Conservation (phyloP, 1,140 invertebrate genomes). For the Spodoptera litura region DNA sequence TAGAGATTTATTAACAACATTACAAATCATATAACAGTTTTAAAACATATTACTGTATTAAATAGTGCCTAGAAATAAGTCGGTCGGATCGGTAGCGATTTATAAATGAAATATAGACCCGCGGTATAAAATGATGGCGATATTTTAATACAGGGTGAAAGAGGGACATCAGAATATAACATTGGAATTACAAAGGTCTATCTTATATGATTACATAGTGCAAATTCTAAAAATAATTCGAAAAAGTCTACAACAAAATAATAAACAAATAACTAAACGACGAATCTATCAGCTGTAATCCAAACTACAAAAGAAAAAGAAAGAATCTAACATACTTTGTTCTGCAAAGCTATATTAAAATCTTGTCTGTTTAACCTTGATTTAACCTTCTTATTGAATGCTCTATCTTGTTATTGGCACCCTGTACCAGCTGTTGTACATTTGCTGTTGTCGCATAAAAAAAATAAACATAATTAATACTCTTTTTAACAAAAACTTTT, state of each 20-base stretch:
- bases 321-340: constrained; percentile 63
- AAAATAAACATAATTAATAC: constrained; percentile 45
- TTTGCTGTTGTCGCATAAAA: constrained; percentile 54
- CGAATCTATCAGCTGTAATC: not conserved
- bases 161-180: too few species aligned
- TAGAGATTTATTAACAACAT: too few species aligned
- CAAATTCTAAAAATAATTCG: not conserved
- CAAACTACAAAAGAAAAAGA: constrained; percentile 26
- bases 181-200: too few species aligned
- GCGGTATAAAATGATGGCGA: too few species aligned
- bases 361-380: constrained; percentile 47
- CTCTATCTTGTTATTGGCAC: constrained; percentile 69
- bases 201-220: too few species aligned
- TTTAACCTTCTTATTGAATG: constrained; percentile 67
- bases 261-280: not conserved
- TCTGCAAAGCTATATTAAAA: constrained; percentile 27
- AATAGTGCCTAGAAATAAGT: too few species aligned
- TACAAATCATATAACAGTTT: too few species aligned
- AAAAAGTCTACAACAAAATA: not conserved
- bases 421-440: constrained; percentile 70
- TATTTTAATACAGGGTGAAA: too few species aligned
- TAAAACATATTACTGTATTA: not conserved
- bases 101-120: too few species aligned
- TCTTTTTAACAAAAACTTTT: not conserved
- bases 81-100: too few species aligned